Conservation (phyloP, 1,140 invertebrate genomes). For the Pseudomyrmex pallidus region DNA sequence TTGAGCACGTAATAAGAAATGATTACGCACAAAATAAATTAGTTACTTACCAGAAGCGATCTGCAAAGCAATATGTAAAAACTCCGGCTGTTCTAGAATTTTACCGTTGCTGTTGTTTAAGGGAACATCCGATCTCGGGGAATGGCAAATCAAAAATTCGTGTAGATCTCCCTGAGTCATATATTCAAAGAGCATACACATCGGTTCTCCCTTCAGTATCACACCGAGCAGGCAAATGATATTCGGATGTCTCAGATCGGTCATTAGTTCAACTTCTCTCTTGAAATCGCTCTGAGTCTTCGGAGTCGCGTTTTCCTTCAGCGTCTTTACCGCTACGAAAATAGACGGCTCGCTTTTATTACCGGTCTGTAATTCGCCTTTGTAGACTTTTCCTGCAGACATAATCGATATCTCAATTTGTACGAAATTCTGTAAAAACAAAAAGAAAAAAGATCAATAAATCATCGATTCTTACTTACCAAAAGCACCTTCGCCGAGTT, state of each 20-base stretch:
- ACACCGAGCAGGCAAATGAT: constrained; percentile 98
- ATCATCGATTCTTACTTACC: constrained; percentile 86
- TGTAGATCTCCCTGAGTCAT: constrained; percentile 98
- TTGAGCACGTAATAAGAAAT: not conserved
- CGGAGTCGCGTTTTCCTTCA: constrained; percentile 96
- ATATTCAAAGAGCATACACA: constrained; percentile 98
- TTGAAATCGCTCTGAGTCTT: constrained; percentile 97
- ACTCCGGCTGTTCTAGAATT: constrained; percentile 91
- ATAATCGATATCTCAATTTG: constrained; percentile 35
- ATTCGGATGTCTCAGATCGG: constrained; percentile 97
- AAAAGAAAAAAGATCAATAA: not conserved
- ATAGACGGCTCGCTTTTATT: constrained; percentile 87
- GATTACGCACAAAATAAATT: not conserved
- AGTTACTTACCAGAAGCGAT: constrained; percentile 91
- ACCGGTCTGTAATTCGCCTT: constrained; percentile 93
- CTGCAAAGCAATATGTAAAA: constrained; percentile 94
- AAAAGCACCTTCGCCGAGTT: constrained; percentile 98
- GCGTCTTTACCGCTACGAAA: constrained; percentile 96
- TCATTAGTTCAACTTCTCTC: constrained; percentile 96
- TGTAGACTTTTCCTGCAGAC: constrained; percentile 92
- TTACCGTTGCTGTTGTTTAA: constrained; percentile 88
- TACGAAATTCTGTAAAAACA: constrained; percentile 4
- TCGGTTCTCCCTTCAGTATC: constrained; percentile 94
- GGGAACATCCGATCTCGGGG: constrained; percentile 89
- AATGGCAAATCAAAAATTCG: constrained; percentile 96